A percentile compares a stretch with the other conserved stretches of the same genome.
Conservation (phyloP, 1,140 invertebrate species). For the Leptoteleia sp. region DNA sequence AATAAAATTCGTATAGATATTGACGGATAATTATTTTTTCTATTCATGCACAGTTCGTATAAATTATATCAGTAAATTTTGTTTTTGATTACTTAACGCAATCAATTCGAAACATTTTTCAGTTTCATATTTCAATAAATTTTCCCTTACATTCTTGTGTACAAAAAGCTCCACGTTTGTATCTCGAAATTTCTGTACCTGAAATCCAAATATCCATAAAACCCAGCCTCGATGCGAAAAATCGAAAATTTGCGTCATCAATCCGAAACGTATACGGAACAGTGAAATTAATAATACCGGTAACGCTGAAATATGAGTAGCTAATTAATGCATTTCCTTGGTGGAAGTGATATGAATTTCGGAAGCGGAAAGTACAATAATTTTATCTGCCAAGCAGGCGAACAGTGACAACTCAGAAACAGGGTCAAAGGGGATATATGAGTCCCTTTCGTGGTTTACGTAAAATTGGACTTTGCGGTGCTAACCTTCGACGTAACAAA, state of each 20-base stretch:
- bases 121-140: too few species aligned
- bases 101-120: too few species aligned
- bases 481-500: conserved; percentile 29
- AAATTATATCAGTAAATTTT: too few species aligned
- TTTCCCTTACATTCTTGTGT: too few species aligned
- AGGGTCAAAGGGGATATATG: conserved; percentile 43
- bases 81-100: too few species aligned
- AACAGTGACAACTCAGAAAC: conserved; percentile 54
- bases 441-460: conserved; percentile 8
- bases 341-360: conserved; percentile 45
- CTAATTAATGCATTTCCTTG: conserved; percentile 28
- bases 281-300: too few species aligned
- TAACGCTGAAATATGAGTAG: conserved; percentile 8
- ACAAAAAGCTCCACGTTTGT: too few species aligned
- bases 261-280: not conserved
- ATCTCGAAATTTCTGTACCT: too few species aligned
- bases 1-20: too few species aligned
- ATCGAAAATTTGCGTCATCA: not conserved
- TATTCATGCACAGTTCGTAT: too few species aligned
- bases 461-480: conserved; percentile 19
- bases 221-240: not conserved
- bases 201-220: too few species aligned
- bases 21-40: too few species aligned
- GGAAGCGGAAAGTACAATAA: conserved; percentile 53
- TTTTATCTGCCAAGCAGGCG: conserved; percentile 40